A percentile compares a stretch with the other conserved stretches of the same genome.
phyloP scores from a whole-genome alignment of 2,797 vertebrate genomes.

The Podargus strigoides region DNA sequence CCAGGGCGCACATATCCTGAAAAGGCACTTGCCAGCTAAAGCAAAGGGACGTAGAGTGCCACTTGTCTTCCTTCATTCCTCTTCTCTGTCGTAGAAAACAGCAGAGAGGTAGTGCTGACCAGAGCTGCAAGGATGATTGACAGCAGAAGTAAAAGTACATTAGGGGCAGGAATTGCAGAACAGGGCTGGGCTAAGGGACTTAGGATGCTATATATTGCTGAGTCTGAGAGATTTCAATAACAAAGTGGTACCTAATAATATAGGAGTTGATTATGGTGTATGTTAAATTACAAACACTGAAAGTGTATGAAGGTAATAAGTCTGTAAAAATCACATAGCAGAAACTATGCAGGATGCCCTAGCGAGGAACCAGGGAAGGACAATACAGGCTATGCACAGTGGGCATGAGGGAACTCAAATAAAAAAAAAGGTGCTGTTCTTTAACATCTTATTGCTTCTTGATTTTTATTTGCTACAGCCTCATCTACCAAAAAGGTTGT shows the following conservation, averaged over 20 bases:
- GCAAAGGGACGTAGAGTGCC: background rate
- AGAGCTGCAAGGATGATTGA: background rate
- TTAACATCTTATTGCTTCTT: no score
- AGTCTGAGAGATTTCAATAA: background rate
- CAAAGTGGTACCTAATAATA: background rate
- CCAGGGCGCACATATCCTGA: background rate
- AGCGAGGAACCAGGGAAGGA: background rate
- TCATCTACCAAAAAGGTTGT: background rate
- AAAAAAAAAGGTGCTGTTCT: background rate
- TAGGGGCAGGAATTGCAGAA: rapidly evolving
- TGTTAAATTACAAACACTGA: background rate
- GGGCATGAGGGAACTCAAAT: background rate
- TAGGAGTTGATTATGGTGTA: background rate
- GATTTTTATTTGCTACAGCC: background rate
- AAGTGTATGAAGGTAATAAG: background rate
- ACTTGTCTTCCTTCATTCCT: background rate
- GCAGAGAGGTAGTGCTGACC: no score
- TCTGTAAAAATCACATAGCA: background rate
- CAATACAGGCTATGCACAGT: background rate
- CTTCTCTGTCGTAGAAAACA: background rate
- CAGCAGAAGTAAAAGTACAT: background rate
- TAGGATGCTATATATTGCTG: background rate
- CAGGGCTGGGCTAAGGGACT: rapidly evolving
- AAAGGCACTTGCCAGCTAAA: background rate
- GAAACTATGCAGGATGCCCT: background rate